Conservation (phyloP, 2,888 invertebrate genomes). For the Acrobasis suavella region DNA sequence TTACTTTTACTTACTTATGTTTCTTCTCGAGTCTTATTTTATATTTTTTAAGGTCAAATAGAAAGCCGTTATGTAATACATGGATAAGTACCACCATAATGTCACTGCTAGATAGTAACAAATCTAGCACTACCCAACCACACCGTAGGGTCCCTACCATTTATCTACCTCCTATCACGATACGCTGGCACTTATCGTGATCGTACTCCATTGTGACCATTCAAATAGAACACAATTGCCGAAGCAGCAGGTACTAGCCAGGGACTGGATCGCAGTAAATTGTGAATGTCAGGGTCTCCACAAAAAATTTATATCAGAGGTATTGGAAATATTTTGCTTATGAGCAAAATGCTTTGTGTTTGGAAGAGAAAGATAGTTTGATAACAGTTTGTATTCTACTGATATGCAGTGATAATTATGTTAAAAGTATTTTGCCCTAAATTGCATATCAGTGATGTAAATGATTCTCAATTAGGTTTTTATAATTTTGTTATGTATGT, state of each 20-base stretch:
- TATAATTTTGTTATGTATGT: no score
- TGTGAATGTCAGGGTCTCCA: constrained; percentile 40
- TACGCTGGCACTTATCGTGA: constrained; percentile 24
- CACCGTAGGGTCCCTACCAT: constrained; percentile 14
- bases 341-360: background rate
- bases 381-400: no score
- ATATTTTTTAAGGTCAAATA: background rate
- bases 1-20: no score
- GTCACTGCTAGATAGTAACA: constrained; percentile 6
- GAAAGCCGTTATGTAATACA: background rate
- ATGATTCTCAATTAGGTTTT: no score
- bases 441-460: no score
- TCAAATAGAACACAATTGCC: constrained; percentile 49
- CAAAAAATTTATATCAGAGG: constrained; percentile 36
- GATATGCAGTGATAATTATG: no score
- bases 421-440: no score
- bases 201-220: constrained; percentile 47
- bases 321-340: background rate
- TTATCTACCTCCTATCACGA: constrained; percentile 12
- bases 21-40: no score
- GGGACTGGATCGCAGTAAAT: constrained; percentile 61
- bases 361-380: background rate
- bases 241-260: constrained; percentile 49
- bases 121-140: constrained; percentile 14
- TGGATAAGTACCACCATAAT: background rate